A percentile compares a stretch with the other conserved stretches of the same genome.
Evolutionary conservation across 2,797 vertebrate genomes (phyloP).

Genomic region (Nothura maculosa): DNA sequence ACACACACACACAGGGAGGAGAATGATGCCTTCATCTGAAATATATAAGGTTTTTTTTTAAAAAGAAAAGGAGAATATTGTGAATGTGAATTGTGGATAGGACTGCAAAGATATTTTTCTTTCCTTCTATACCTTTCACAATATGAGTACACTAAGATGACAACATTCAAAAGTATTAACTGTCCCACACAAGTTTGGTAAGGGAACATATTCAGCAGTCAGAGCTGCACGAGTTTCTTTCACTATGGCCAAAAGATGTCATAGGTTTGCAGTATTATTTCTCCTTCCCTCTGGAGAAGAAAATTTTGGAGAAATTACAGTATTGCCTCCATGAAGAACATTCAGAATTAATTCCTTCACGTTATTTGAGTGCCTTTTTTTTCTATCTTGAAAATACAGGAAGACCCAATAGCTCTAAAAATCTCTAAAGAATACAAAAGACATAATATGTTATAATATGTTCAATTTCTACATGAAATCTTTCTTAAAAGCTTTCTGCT

Average conservation of each 20-base stretch:
- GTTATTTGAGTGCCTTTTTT: not conserved
- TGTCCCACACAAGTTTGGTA: not conserved
- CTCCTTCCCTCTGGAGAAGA: not conserved
- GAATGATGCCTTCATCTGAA: not conserved
- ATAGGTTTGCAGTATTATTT: not conserved
- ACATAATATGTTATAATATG: not conserved
- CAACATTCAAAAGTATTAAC: not conserved
- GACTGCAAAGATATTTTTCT: not conserved
- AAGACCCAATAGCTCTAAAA: not conserved
- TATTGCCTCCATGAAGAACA: not conserved
- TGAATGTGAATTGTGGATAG: not conserved
- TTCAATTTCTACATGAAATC: not conserved
- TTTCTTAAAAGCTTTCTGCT: not conserved
- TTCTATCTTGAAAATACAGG: not conserved
- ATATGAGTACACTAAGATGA: not conserved
- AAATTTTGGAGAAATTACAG: not conserved
- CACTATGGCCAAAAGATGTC: rapidly evolving
- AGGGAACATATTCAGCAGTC: not conserved
- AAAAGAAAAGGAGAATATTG: not conserved
- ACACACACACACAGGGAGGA: not conserved
- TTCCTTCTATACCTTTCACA: not conserved
- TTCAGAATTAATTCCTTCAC: not conserved
- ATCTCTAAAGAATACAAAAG: not conserved
- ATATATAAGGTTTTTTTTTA: not conserved
- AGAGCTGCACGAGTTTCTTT: not conserved